Evolutionary conservation across 2,797 vertebrate species (phyloP).

Genomic region (Octomys mimax): DNA sequence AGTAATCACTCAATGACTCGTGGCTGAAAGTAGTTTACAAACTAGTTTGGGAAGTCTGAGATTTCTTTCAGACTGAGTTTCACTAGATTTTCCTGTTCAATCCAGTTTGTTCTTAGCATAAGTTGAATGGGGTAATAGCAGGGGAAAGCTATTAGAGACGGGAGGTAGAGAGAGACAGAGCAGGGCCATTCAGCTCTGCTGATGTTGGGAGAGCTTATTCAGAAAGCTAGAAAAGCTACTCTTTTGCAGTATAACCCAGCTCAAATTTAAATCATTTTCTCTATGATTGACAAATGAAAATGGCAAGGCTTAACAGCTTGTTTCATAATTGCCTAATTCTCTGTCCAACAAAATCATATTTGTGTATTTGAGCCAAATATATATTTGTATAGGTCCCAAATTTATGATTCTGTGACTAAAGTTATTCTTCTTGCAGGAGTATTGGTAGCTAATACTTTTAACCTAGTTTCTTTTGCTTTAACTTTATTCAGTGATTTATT

Average conservation of each 20-base stretch:
- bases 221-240: background rate
- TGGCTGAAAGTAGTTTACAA: background rate
- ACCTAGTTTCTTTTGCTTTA: background rate
- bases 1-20: background rate
- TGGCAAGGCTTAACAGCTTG: background rate
- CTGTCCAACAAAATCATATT: conserved; percentile 20
- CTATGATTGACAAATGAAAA: background rate
- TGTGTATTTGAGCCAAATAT: conserved; percentile 11
- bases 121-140: background rate
- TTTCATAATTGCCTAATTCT: conserved; percentile 49
- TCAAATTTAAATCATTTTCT: conserved; percentile 52
- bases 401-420: background rate
- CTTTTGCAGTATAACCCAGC: background rate
- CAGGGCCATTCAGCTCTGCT: background rate
- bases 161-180: too few relatives aligned
- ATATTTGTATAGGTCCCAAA: background rate
- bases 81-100: background rate
- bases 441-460: background rate
- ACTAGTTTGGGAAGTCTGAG: conserved; percentile 21
- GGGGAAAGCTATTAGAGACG: background rate
- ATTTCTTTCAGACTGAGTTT: conserved; percentile 9
- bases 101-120: background rate
- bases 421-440: background rate
- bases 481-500: conserved; percentile 68
- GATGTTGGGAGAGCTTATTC: background rate